Base-by-base conservation (phyloP, 2,797 vertebrate genomes). In the Momotus momota region DNA sequence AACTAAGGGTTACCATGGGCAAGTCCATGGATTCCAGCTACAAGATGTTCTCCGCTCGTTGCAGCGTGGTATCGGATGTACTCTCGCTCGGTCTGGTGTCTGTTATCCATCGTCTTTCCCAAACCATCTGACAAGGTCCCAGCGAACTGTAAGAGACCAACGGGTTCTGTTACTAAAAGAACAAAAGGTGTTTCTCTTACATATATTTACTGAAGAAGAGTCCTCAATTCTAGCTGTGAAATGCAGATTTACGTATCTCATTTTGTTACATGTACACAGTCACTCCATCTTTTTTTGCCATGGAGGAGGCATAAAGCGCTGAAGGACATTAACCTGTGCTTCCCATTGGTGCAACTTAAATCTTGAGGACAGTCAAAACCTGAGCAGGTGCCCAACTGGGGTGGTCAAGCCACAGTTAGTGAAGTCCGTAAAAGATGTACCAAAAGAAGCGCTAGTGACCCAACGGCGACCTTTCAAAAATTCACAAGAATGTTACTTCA, bases 101-200 rank as follows among this genome's bases (percentile, higher is more conserved):
- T 98, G 95, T 99, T 99, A 93, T 99, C 99, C 99, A 99, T 99
- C 0, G 99, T 99, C 97, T 99, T 99, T 7, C 99, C 99, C 93
- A 99, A 95, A 27, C 99, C 99, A 61, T 99, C 99, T 0, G 99
- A 99, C 75, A 99, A 88, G 2, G 99, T 99, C 64, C 99, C 99
- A 54, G 99, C 99, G 71, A 99, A 99, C 99, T 99, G 96, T 26
- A 95, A 96, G 33, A 91, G 23, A 81, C 40, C 18, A 55, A 72
- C 7, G 2, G n/a, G 29, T 61, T 49, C 43, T 3, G 5, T 84
- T 72, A 94, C 0, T 83, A 41, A 66, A 58, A 90, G 55, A 84
- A 81, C 8, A 54, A 23, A 69, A 62, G 23, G 3, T 10, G 23
- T 46, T 79, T 73, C 33, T 57, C 13, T 14, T 46, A 8, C 0